phyloP scores from a whole-genome alignment of 2,797 vertebrate genomes.

The Coracias cyanogaster region DNA sequence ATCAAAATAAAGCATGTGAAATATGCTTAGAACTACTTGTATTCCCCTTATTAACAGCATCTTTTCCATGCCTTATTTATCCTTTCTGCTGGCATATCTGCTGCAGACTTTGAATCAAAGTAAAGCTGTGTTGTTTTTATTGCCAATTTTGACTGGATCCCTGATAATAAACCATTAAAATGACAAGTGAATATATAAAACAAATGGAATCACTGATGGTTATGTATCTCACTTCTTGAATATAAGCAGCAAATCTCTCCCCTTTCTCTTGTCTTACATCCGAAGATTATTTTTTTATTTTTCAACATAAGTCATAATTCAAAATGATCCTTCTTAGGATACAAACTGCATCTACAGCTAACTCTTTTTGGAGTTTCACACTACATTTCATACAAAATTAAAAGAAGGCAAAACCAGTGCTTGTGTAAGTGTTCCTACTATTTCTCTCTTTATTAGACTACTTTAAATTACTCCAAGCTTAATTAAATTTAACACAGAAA shows the following conservation, averaged over 20 bases:
- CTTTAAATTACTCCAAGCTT: background rate
- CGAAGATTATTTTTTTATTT: slow-evolving; percentile 17
- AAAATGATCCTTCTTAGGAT: slow-evolving; percentile 11
- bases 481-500: background rate
- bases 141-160: slow-evolving; percentile 59
- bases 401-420: background rate
- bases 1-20: slow-evolving; percentile 62
- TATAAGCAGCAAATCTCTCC: slow-evolving; percentile 27
- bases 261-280: background rate
- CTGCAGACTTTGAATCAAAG: slow-evolving; percentile 57
- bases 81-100: slow-evolving; percentile 51
- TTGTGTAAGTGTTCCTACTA: background rate
- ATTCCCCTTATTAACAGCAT: slow-evolving; percentile 64
- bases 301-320: slow-evolving; percentile 15
- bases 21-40: slow-evolving; percentile 52
- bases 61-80: slow-evolving; percentile 69
- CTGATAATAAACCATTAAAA: slow-evolving; percentile 69
- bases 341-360: background rate
- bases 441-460: background rate
- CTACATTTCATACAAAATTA: background rate
- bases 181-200: slow-evolving; percentile 64
- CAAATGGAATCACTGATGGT: slow-evolving; percentile 50
- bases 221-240: slow-evolving; percentile 28
- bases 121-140: slow-evolving; percentile 60
- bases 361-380: background rate